Conservation (phyloP, 2,113 vertebrate genomes). For the Onychorhynchus coronatus region DNA sequence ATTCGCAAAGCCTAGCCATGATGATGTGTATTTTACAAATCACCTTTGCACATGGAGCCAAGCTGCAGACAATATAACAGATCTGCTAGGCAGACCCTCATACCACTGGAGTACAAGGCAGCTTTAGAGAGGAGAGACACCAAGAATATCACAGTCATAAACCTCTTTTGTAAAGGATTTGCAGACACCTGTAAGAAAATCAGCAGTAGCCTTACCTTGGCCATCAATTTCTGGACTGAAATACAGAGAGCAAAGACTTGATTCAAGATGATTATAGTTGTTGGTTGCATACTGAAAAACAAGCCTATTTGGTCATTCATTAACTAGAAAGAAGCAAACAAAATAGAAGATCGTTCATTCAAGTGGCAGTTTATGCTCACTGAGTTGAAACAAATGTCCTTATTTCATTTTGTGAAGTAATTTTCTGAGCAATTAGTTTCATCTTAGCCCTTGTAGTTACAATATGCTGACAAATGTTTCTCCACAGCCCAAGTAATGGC, state of each 20-base stretch:
- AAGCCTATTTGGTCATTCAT: conserved; percentile 9
- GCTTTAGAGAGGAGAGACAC: neutral
- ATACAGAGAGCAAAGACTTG: neutral
- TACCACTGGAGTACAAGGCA: neutral
- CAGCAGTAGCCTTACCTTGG: neutral
- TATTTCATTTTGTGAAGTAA: neutral
- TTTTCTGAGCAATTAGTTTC: conserved; percentile 40
- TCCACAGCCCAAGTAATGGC: neutral
- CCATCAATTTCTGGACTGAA: neutral
- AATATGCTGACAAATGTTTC: neutral
- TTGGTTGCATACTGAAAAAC: neutral
- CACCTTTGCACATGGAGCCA: neutral
- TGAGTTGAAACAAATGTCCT: neutral
- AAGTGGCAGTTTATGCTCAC: neutral
- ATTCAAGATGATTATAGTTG: neutral
- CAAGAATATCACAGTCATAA: neutral
- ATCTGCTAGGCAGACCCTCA: neutral
- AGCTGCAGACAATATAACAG: neutral
- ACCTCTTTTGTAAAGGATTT: neutral
- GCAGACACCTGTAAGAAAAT: neutral
- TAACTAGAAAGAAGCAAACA: conserved; percentile 5
- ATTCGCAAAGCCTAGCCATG: too few relatives aligned
- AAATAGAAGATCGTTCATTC: neutral
- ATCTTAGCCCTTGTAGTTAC: neutral
- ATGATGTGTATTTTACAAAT: neutral